A percentile compares a stretch with the other conserved stretches of the same genome.
phyloP scores from a whole-genome alignment of 92 coral and sea anemone genomes.

The Paragorgia papillata region DNA sequence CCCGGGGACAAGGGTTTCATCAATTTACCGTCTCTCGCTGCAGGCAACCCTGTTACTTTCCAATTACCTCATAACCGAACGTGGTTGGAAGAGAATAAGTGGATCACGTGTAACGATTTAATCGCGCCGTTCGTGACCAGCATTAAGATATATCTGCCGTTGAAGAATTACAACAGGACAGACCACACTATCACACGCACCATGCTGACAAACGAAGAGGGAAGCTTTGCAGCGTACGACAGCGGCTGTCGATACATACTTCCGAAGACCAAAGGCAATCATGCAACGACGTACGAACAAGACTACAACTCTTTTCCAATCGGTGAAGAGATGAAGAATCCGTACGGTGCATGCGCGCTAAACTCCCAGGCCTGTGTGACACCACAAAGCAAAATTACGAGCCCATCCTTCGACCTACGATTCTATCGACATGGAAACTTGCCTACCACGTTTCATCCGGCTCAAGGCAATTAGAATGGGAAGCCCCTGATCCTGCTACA shows the following conservation, averaged over 20 bases:
- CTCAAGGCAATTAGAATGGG: slow-evolving; percentile 35
- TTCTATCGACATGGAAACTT: slow-evolving; percentile 64
- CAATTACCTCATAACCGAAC: slow-evolving; percentile 42
- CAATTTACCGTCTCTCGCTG: slow-evolving; percentile 47
- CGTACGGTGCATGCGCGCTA: slow-evolving; percentile 60
- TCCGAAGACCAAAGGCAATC: slow-evolving; percentile 45
- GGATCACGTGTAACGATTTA: slow-evolving; percentile 47
- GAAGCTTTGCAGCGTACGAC: too few relatives aligned
- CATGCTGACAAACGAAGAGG: too few relatives aligned
- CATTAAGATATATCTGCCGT: slow-evolving; percentile 63
- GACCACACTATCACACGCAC: slow-evolving; percentile 48
- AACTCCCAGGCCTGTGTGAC: slow-evolving; percentile 59
- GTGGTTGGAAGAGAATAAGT: slow-evolving; percentile 55
- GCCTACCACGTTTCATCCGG: slow-evolving; percentile 37
- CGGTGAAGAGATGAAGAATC: slow-evolving; percentile 52
- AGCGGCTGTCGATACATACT: too few relatives aligned
- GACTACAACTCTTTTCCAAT: slow-evolving; percentile 54
- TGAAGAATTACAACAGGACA: slow-evolving; percentile 33
- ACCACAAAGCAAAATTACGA: slow-evolving; percentile 29
- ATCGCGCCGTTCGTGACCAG: slow-evolving; percentile 59
- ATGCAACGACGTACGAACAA: slow-evolving; percentile 49
- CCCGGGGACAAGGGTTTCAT: slow-evolving; percentile 51
- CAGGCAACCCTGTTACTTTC: slow-evolving; percentile 49
- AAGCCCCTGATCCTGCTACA: slow-evolving; percentile 67
- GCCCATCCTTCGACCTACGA: slow-evolving; percentile 61